Base-by-base conservation (phyloP, 2,797 vertebrate species). In the Limnodromus scolopaceus region DNA sequence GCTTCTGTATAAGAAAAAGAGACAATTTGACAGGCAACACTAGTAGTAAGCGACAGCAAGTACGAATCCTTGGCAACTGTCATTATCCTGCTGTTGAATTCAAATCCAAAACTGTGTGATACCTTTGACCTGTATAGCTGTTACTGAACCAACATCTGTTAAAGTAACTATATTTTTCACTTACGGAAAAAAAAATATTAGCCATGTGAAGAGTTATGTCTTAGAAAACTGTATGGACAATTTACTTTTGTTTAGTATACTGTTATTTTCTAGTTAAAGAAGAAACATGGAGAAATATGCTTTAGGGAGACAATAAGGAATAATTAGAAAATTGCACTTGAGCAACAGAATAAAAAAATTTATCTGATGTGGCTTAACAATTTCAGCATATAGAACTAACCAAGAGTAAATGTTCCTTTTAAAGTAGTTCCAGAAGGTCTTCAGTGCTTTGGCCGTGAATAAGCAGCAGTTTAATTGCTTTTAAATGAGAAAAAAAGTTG, bases 31-130 rank as follows among this genome's bases (percentile, higher is more conserved):
- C 97, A 98, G 98, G 97, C 98, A 98, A 91, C 94, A 98, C 96
- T 98, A 97, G 98, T 95, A 96, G 87, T 95, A 96, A 98, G 97
- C 53, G 94, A 97, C 98, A 98, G 97, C 97, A 97, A 98, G 98
- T 97, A 98, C 97, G 98, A 98, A 98, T 98, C 98, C 98, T 98
- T 98, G 97, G 98, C 97, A 98, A 98, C 98, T 98, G 98, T 98
- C 98, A 98, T 99, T 98, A 98, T 98, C 97, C 98, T 97, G 98
- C 97, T 98, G 98, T 97, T 98, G 98, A 98, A 98, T 98, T 98
- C 97, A 45, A 96, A 94, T 93, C 97, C 96, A 91, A 97, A 97
- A 98, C 95, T 96, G 89, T 92, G 89, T 85, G 94, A 70, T 96
- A 97, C 96, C 97, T 97, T 94, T 96, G 95, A 96, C 94, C 96